Percentiles rank a stretch among this genome's conserved stretches.
Conservation (phyloP, 2,113 vertebrate species). For the Tetrao urogallus region DNA sequence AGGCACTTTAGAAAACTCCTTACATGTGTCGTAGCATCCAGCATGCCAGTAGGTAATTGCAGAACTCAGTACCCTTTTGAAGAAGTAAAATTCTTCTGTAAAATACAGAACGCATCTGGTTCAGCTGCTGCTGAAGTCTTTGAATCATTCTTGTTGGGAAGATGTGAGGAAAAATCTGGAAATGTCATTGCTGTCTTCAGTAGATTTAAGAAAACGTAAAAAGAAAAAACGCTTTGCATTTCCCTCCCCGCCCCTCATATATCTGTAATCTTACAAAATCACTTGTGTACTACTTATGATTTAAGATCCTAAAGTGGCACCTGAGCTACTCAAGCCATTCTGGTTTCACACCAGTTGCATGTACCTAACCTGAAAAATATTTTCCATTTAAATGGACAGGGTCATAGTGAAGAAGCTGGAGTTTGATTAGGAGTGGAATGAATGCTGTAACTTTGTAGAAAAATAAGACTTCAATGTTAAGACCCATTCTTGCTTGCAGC, state of each 20-base stretch:
- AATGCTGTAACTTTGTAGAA: neutral
- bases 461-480: neutral
- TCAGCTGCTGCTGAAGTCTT: neutral
- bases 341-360: neutral
- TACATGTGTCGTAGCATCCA: neutral
- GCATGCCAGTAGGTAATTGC: neutral
- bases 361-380: neutral
- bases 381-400: neutral
- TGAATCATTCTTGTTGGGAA: neutral
- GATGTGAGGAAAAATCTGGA: neutral
- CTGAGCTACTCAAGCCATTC: neutral
- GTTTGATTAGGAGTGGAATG: neutral
- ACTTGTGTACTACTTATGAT: neutral
- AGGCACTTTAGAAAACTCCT: neutral
- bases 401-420: neutral
- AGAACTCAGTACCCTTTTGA: neutral
- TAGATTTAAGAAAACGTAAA: neutral
- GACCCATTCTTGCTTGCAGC: neutral
- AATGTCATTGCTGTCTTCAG: neutral
- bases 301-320: neutral
- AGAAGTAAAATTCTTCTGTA: neutral
- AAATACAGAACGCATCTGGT: neutral
- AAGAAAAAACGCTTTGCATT: neutral
- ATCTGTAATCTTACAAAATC: neutral
- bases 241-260: accelerated